These are phyloP conservation scores for Cisticola juncidis DNA, from an alignment of 2,113 vertebrate genomes.

Conservation along the genomic window DNA sequence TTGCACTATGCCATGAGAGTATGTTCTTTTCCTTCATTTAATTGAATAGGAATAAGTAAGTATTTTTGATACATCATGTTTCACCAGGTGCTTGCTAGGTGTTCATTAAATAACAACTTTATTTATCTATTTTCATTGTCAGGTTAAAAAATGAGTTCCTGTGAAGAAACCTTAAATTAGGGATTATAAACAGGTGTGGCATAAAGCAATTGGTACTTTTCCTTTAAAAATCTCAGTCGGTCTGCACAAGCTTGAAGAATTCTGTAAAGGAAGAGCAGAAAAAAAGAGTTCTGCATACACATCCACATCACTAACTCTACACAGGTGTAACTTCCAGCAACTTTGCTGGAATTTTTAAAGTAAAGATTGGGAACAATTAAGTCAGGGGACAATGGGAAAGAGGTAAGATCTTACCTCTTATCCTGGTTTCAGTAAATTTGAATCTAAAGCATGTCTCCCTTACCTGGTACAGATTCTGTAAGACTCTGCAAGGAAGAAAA, in stretches of 20 bases:
- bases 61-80: background rate
- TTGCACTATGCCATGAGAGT: background rate
- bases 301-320: background rate
- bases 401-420: background rate
- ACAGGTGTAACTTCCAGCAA: background rate
- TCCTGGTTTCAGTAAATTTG: background rate
- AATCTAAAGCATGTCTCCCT: background rate
- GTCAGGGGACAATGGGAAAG: background rate
- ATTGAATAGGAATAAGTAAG: slow-evolving; percentile 34
- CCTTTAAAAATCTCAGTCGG: background rate
- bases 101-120: slow-evolving; percentile 29
- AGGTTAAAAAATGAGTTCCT: slow-evolving; percentile 21
- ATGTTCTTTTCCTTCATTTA: slow-evolving; percentile 44
- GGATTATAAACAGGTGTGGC: background rate
- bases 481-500: background rate
- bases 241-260: background rate
- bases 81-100: background rate
- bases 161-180: slow-evolving; percentile 23
- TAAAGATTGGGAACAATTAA: background rate
- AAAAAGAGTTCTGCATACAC: background rate
- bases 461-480: background rate
- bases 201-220: background rate
- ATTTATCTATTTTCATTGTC: slow-evolving; percentile 18
- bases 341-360: background rate
- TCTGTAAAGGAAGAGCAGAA: background rate